Conservation (phyloP, 2,888 invertebrate species). For the Strigamia transsilvanica region DNA sequence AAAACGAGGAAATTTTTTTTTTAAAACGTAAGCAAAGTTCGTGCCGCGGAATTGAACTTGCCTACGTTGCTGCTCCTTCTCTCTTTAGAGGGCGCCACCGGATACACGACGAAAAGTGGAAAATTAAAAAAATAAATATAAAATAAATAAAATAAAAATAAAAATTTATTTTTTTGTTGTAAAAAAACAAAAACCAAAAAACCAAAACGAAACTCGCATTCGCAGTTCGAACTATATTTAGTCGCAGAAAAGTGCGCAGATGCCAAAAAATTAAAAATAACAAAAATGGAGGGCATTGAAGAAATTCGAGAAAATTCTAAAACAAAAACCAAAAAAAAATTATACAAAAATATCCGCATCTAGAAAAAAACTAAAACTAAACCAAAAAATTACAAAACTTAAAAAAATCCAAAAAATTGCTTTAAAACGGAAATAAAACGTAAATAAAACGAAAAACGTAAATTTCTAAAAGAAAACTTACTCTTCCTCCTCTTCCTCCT, state of each 20-base stretch:
- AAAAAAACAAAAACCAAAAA: not conserved
- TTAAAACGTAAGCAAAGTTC: not conserved
- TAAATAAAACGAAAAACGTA: not conserved
- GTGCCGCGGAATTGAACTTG: not conserved
- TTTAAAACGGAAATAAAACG: not conserved
- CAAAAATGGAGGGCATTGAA: not conserved
- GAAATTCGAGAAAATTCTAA: not conserved
- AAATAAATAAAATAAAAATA: not conserved
- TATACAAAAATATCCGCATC: no score
- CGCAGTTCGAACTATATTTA: not conserved
- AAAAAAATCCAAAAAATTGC: constrained; percentile 17
- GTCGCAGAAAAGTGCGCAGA: not conserved
- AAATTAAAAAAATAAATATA: not conserved
- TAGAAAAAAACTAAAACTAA: not conserved
- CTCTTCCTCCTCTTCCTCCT: constrained; percentile 53
- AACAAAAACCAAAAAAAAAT: not conserved
- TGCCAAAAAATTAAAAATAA: not conserved
- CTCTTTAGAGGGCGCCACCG: constrained; percentile 27
- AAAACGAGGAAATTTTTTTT: not conserved
- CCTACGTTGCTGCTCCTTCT: constrained; percentile 7
- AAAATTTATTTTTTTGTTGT: no score
- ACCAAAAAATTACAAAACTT: not conserved
- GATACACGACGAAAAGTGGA: not conserved
- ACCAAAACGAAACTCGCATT: constrained; percentile 11
- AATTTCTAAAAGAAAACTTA: constrained; percentile 52